Base-by-base conservation (phyloP, 2,113 vertebrate genomes). In the Hyperopisus bebe region DNA sequence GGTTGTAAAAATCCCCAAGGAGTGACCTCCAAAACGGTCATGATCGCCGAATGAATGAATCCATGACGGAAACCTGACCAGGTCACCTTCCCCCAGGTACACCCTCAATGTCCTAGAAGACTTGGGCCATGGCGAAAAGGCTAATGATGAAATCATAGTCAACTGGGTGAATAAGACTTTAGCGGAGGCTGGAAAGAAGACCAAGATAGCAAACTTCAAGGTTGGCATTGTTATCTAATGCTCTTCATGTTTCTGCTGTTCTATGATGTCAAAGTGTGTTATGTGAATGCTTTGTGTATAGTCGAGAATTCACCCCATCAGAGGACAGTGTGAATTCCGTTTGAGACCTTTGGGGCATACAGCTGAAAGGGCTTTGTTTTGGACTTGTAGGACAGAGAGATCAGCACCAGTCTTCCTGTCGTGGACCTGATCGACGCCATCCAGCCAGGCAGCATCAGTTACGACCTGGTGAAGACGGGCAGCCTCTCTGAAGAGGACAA, bases 401-500 rank as follows among this genome's bases (percentile, higher is more conserved):
- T 99, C 95, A 98, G 98, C 95, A 96, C 95, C 51, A 99, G 98
- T 91, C 93, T 98, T 95, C 95, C 98, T 0, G 97, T 99, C 35
- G 92, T 99, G 96, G 98, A 99, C 92, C 96, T 99, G 94, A 99
- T 99, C 0, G 98, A 99, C 31, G 97, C 98, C 90, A 99, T 99
- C 93, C 98, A 99, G 93, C 98, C 97, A 2, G 96, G 96, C 48
- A 97, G 97, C 93, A 94, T 99, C 94, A 97, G 97, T 94, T 97
- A 98, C 24, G 98, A 99, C 51, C 96, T 99, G 50, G 95, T 99
- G n/a, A 99, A 98, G 95, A 98, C 95, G 0, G 96, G 97, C 53
- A 92, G 82, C 11, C 96, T 99, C 13, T 95, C 95, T 0, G 97
- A 98, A 51, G 97, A 95, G 0, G 98, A 99, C 92, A 99, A 98